These are phyloP conservation scores for Myotis findleyi DNA, from an alignment of 2,797 vertebrate genomes.

Conservation along the genomic window DNA sequence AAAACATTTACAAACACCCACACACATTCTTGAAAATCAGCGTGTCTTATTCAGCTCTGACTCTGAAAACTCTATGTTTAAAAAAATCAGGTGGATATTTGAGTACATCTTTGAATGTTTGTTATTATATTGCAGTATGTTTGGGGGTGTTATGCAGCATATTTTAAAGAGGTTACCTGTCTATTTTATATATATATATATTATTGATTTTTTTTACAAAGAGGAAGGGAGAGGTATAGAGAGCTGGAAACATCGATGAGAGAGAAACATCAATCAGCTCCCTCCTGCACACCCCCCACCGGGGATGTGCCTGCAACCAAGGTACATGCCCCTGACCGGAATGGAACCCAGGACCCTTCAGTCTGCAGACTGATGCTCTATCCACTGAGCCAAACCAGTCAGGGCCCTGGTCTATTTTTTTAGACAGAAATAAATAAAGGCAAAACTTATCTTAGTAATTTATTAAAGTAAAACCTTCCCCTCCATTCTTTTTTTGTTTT, in stretches of 20 bases:
- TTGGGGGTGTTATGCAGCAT: not conserved
- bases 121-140: not conserved
- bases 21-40: not conserved
- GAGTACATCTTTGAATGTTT: not conserved
- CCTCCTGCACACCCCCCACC: too few species aligned
- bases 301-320: too few species aligned
- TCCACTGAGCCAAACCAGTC: too few species aligned
- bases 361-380: too few species aligned
- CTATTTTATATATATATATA: not conserved
- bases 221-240: too few species aligned
- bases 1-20: not conserved
- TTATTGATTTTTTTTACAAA: too few species aligned
- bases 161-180: not conserved
- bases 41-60: not conserved
- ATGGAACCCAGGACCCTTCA: too few species aligned
- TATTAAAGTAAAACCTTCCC: not conserved
- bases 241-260: too few species aligned
- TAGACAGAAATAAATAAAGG: slow-evolving; percentile 51
- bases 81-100: not conserved
- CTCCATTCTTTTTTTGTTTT: not conserved
- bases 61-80: not conserved
- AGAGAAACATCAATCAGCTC: too few species aligned
- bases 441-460: slow-evolving; percentile 31
- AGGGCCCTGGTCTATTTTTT: not conserved
- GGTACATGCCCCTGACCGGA: too few species aligned